phyloP scores from a whole-genome alignment of 2,797 vertebrate species.

The Scomberomorus guttatus region DNA sequence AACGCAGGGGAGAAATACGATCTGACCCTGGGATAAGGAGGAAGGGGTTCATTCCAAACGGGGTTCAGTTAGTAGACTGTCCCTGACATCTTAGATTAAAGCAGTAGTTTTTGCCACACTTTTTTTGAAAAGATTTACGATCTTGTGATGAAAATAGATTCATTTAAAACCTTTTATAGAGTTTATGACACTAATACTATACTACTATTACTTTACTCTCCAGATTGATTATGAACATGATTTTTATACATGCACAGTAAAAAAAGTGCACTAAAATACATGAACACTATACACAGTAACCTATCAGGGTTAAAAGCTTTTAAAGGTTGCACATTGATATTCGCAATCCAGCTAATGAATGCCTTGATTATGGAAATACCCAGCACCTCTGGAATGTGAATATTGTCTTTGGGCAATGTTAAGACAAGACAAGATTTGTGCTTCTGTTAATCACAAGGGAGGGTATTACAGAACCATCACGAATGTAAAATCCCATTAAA shows the following conservation, averaged over 20 bases:
- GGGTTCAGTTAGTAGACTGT: constrained; percentile 35
- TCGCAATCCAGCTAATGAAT: constrained; percentile 15
- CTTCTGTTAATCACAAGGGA: constrained; percentile 51
- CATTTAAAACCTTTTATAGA: constrained; percentile 1
- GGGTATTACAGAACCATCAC: constrained; percentile 45
- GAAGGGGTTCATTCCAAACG: constrained; percentile 28
- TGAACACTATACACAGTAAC: constrained; percentile 11
- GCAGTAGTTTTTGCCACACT: neutral
- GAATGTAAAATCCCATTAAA: constrained; percentile 57
- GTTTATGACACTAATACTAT: neutral
- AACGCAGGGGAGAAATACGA: constrained; percentile 38
- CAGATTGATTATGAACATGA: neutral
- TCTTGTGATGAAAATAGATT: neutral
- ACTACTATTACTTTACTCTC: neutral
- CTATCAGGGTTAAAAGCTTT: constrained; percentile 29
- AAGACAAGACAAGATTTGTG: constrained; percentile 31
- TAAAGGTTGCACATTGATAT: constrained; percentile 21
- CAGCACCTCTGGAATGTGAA: constrained; percentile 28
- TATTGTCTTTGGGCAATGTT: constrained; percentile 3
- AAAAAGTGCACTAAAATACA: neutral
- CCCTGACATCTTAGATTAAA: constrained; percentile 29
- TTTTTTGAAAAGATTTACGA: neutral
- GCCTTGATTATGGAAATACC: constrained; percentile 33
- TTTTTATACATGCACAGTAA: constrained; percentile 7
- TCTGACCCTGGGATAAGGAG: constrained; percentile 55